phyloP scores from a whole-genome alignment of 2,888 invertebrate genomes.

The Leucozona laternaria region DNA sequence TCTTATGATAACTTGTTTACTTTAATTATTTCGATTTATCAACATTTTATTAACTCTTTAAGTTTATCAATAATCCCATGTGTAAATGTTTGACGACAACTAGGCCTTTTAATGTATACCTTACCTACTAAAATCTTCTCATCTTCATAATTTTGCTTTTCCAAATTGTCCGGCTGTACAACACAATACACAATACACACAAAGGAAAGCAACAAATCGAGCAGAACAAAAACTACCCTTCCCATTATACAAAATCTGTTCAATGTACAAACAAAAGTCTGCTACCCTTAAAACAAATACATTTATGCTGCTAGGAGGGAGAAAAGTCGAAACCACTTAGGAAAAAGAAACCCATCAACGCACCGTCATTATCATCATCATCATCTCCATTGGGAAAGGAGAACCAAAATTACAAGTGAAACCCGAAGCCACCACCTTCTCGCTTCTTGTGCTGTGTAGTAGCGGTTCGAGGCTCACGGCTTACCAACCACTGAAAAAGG shows the following conservation, averaged over 20 bases:
- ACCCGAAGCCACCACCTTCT: slow-evolving; percentile 44
- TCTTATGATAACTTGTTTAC: neutral
- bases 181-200: slow-evolving; percentile 16
- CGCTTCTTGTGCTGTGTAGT: neutral
- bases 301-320: slow-evolving; percentile 23
- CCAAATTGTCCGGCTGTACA: slow-evolving; percentile 39
- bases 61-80: neutral
- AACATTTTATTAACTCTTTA: neutral
- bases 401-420: slow-evolving; percentile 41
- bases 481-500: slow-evolving; percentile 4
- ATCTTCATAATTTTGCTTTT: slow-evolving; percentile 43
- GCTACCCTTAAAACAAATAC: slow-evolving; percentile 21
- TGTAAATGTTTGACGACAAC: slow-evolving; percentile 19
- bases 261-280: neutral
- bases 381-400: slow-evolving; percentile 7
- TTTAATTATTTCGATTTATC: neutral
- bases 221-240: neutral
- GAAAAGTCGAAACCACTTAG: slow-evolving; percentile 67
- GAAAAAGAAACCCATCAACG: slow-evolving; percentile 52
- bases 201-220: neutral
- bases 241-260: neutral
- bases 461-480: slow-evolving; percentile 1
- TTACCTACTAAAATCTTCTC: slow-evolving; percentile 28
- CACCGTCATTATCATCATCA: slow-evolving; percentile 48
- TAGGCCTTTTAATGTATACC: slow-evolving; percentile 7